A percentile compares a stretch with the other conserved stretches of the same genome.
Conservation (phyloP, 2,113 vertebrate species). For the Hystrix cristata region DNA sequence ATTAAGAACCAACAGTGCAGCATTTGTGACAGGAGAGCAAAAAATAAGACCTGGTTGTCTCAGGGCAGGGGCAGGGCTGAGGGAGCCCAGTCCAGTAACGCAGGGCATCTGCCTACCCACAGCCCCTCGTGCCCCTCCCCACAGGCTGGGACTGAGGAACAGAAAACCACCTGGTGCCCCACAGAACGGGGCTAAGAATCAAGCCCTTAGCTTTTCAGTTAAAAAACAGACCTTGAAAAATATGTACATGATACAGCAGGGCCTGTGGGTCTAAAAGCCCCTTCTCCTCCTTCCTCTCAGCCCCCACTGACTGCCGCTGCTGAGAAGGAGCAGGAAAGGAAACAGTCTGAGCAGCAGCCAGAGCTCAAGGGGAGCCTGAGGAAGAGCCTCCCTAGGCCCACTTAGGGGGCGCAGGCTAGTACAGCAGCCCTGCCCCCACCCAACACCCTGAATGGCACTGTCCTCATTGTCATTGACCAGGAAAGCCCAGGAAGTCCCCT, state of each 20-base stretch:
- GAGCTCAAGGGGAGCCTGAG: neutral
- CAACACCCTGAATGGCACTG: neutral
- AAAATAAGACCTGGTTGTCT: conserved; percentile 30
- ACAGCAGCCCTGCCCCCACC: neutral
- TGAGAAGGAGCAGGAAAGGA: conserved; percentile 28
- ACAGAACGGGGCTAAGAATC: conserved; percentile 49
- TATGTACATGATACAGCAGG: conserved; percentile 67
- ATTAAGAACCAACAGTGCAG: conserved; percentile 87
- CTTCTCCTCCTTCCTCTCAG: neutral
- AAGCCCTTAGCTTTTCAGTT: conserved; percentile 79
- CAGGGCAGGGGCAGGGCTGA: neutral
- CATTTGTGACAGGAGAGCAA: conserved; percentile 83
- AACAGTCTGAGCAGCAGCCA: conserved; percentile 2
- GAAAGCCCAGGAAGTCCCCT: neutral
- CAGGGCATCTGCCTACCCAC: neutral
- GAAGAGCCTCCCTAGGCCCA: neutral
- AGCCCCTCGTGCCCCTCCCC: neutral
- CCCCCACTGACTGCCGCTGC: neutral
- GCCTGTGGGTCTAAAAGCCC: neutral
- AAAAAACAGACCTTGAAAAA: conserved; percentile 74
- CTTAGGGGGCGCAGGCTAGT: neutral
- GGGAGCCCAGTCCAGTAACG: neutral
- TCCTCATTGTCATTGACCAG: no score
- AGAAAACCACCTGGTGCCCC: neutral
- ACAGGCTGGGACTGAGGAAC: neutral